Percentiles rank a stretch among this genome's conserved stretches.
Evolutionary conservation across 2,797 vertebrate genomes (phyloP).

Genomic region (Sebastes nivosus): DNA sequence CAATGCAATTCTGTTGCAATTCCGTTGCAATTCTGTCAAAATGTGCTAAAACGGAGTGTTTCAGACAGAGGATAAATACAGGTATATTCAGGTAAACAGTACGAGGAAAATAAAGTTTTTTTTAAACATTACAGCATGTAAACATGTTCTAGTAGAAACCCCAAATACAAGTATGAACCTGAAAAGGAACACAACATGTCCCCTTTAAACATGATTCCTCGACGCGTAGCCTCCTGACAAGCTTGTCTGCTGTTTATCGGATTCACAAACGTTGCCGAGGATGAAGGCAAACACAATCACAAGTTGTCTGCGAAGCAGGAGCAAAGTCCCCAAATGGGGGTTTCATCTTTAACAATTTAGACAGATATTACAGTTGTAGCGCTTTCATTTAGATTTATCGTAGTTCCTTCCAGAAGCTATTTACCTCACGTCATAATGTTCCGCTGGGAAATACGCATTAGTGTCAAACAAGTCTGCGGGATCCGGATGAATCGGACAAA

Average conservation of each 20-base stretch:
- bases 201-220: constrained; percentile 14
- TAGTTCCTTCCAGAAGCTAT: constrained; percentile 68
- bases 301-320: constrained; percentile 30
- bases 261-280: constrained; percentile 9
- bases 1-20: too few relatives aligned
- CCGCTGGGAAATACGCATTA: constrained; percentile 78
- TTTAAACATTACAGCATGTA: too few relatives aligned
- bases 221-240: not conserved
- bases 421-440: constrained; percentile 68
- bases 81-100: too few relatives aligned
- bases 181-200: too few relatives aligned
- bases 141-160: too few relatives aligned
- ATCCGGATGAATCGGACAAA: constrained; percentile 80
- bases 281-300: constrained; percentile 54
- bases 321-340: constrained; percentile 36
- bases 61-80: too few relatives aligned
- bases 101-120: too few relatives aligned
- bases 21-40: too few relatives aligned
- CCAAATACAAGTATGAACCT: too few relatives aligned
- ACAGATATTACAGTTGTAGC: constrained; percentile 69
- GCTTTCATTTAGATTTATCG: constrained; percentile 74
- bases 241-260: constrained; percentile 24
- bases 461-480: constrained; percentile 72
- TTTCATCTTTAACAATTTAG: constrained; percentile 66
- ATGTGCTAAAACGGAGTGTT: too few relatives aligned